phyloP scores from a whole-genome alignment of 2,888 invertebrate species.

The Campoletis raptor region DNA sequence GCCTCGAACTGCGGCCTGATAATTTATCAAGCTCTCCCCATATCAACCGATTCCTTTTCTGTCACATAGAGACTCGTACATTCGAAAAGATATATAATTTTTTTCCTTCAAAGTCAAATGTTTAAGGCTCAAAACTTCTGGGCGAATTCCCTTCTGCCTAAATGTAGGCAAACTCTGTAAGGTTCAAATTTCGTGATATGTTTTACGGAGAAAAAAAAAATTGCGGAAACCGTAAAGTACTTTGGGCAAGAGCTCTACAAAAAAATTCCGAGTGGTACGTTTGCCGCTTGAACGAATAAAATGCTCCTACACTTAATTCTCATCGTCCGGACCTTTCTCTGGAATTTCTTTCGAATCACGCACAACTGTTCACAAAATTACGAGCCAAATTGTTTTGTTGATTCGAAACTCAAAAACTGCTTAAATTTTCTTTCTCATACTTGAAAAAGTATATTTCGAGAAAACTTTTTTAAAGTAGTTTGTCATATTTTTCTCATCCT shows the following conservation, averaged over 20 bases:
- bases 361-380: not conserved
- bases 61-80: not conserved
- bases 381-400: not conserved
- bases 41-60: conserved; percentile 15
- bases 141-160: not conserved
- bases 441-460: too few species aligned
- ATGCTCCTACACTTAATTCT: not conserved
- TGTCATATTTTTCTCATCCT: too few species aligned
- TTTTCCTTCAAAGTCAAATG: not conserved
- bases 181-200: not conserved
- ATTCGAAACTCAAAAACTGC: not conserved
- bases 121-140: not conserved
- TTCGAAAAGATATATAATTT: not conserved
- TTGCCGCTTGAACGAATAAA: not conserved
- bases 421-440: too few species aligned
- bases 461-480: too few species aligned
- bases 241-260: too few species aligned
- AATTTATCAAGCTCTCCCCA: conserved; percentile 61
- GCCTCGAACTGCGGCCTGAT: conserved; percentile 40
- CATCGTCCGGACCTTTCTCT: not conserved
- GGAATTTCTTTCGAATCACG: not conserved
- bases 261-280: not conserved
- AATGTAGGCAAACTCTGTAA: not conserved
- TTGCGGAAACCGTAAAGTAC: not conserved
- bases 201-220: not conserved